Base-by-base conservation (phyloP, 2,113 vertebrate genomes). In the Misgurnus mizolepis region DNA sequence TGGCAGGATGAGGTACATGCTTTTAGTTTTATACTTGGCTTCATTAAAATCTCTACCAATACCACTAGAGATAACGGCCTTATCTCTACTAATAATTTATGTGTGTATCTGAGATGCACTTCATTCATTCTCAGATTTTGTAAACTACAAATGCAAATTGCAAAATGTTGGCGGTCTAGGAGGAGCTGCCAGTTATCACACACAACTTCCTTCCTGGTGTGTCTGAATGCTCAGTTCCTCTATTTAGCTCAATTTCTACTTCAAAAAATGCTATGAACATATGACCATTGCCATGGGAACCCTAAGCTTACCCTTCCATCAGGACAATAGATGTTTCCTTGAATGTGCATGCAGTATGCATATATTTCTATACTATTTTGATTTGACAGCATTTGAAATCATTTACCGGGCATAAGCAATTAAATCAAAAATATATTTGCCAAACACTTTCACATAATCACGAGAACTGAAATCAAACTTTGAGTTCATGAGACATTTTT, bases 131-230 rank as follows among this genome's bases (percentile, higher is more conserved):
- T 39, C 12, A 27, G 14, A 6, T 14, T 27, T 53, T 15, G 27
- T 76, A 18, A 7, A 58, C 17, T 18, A 58, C 15, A 18, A 6
- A 5, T 58, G 55, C 55, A 58, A 18, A 58, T 18, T 58, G 17
- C 17, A n/a, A 12, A 27, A 65, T 41, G 67, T 79, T 53, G 10
- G 40, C 50, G 69, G n/a, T 56, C 66, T 4, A 18, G 34, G 4
- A 22, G 18, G 62, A 80, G 68, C 55, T 17, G 55, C 58, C 6
- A 43, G 62, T 81, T 58, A 41, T 72, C 47, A 75, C 68, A 53
- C 17, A 61, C 8, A 27, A 76, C 80, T 82, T 85, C 72, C 80
- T 82, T 82, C 71, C 83, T 79, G 70, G 2, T n/a, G 10, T 27
- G 27, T 58, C 41, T 78, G 9, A 55, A 60, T 67, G 22, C 45